These are phyloP conservation scores for Helleia helle DNA, from an alignment of 2,888 invertebrate species.

Conservation along the genomic window DNA sequence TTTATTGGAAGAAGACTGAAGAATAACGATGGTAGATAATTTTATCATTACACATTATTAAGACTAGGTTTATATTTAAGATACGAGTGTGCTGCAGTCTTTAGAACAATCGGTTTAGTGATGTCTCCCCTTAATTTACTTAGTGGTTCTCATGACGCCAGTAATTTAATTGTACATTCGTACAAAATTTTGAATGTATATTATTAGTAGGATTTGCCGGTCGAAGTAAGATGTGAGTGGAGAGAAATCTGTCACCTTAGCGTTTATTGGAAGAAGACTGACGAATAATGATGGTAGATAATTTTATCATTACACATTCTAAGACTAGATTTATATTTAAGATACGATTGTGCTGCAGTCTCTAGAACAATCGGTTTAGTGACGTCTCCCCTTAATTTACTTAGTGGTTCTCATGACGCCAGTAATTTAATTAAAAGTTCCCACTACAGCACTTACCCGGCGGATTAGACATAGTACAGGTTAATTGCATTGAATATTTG, in stretches of 20 bases:
- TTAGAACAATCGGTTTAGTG: slow-evolving; percentile 9
- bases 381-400: slow-evolving; percentile 34
- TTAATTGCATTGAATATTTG: slow-evolving; percentile 13
- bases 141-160: slow-evolving; percentile 26
- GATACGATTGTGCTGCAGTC: neutral
- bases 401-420: slow-evolving; percentile 27
- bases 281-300: too few relatives aligned
- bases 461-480: slow-evolving; percentile 13
- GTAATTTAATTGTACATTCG: slow-evolving; percentile 36
- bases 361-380: slow-evolving; percentile 6
- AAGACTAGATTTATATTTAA: too few relatives aligned
- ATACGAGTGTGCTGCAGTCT: neutral
- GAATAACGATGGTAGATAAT: too few relatives aligned
- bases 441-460: slow-evolving; percentile 16
- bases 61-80: too few relatives aligned
- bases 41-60: too few relatives aligned
- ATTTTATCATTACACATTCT: too few relatives aligned
- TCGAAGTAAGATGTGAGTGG: too few relatives aligned
- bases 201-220: too few relatives aligned
- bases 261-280: too few relatives aligned
- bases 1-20: too few relatives aligned
- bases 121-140: slow-evolving; percentile 35
- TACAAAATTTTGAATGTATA: too few relatives aligned
- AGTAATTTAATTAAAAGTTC: slow-evolving; percentile 32
- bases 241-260: too few relatives aligned